These are phyloP conservation scores for Eurois occulta DNA, from an alignment of 2,888 invertebrate species.

Conservation along the genomic window DNA sequence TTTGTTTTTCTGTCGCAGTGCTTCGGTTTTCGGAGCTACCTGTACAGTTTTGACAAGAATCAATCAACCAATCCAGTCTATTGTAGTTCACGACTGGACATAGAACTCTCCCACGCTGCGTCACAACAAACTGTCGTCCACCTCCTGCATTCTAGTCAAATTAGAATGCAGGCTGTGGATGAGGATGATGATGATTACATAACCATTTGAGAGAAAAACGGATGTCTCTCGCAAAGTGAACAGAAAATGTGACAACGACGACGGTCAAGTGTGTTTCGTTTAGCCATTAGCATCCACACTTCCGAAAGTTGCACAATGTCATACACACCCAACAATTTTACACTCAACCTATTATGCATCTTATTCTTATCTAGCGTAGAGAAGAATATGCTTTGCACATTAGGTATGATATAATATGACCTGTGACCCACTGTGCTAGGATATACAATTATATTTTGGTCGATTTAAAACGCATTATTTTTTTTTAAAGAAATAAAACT, in stretches of 20 bases:
- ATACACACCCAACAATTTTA: background rate
- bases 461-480: conserved; percentile 59
- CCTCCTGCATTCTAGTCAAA: background rate
- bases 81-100: background rate
- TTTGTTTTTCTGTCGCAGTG: conserved; percentile 2
- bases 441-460: conserved; percentile 47
- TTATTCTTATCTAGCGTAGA: background rate
- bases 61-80: background rate
- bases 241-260: conserved; percentile 31
- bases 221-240: conserved; percentile 11
- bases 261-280: conserved; percentile 38
- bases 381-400: conserved; percentile 1
- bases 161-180: too few relatives aligned
- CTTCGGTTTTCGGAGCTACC: background rate
- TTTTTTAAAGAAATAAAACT: conserved; percentile 43
- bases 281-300: conserved; percentile 39
- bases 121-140: background rate
- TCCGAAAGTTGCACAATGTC: conserved; percentile 52
- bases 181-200: too few relatives aligned
- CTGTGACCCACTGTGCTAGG: conserved; percentile 47
- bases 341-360: background rate
- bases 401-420: conserved; percentile 54
- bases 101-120: background rate
- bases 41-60: background rate
- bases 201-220: conserved; percentile 22